Evolutionary conservation across 2,113 vertebrate species (phyloP), one percentile per base, ranked within the genome.

Genomic region (Dolichallabes microphthalmus): DNA sequence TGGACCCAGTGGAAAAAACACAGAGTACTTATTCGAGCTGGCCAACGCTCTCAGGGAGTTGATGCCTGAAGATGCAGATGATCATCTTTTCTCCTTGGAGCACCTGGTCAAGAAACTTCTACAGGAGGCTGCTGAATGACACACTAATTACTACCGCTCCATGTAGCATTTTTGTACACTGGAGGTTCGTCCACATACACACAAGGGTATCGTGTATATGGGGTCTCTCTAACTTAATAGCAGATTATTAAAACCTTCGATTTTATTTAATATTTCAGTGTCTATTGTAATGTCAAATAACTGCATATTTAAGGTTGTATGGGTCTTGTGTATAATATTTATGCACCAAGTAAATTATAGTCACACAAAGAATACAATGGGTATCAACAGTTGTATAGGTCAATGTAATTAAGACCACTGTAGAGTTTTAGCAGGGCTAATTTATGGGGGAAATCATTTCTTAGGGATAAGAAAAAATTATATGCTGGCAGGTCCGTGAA

Each of bases 11-110:
- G 98, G 98, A 87, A 93, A 88, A 89, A 99, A 99, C 90, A 96
- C 96, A 0, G 98, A 99, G 73, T 99, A 99, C 87, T 94, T 99
- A 25, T 98, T 99, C 86, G 93, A 98, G 95, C 96, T 99, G 20
- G 98, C 98, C 30, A 92, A 96, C 17, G 96, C 98, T 58, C 91
- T 99, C 55, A 95, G 98, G 86, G 94, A 90, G 30, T 94, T 97
- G 1, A 93, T 97, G 27, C 98, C 98, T 0, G 97, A 99, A 92
- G 97, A 98, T 12, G 92, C 81, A 20, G 98, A 99, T 14, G 91
- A 96, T 30, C 98, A 99, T 89, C 95, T 99, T 86, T 99, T 99
- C 92, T 95, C 95, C 87, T 92, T 99, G 68, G 98, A 99, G 92
- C 95, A 92, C 52, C 91, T 97, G 84, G 98, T 99, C 86, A 97